Conservation (phyloP, 2,888 invertebrate species). For the Drosophila mayaguana region DNA sequence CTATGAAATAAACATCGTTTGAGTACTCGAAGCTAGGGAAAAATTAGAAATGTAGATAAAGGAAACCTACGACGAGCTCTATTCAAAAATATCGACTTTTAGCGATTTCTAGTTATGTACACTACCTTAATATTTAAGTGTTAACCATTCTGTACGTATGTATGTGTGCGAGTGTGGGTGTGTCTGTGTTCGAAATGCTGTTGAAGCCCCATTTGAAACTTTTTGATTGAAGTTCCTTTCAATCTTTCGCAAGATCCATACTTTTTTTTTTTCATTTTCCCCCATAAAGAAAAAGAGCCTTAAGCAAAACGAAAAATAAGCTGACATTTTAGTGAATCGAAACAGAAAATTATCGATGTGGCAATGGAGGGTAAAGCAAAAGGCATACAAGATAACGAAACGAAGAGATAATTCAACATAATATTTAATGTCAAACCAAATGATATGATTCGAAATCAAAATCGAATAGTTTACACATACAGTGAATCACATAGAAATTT, state of each 20-base stretch:
- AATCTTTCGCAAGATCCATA: conserved; percentile 13
- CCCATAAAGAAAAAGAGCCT: conserved; percentile 26
- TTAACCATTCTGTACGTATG: conserved; percentile 22
- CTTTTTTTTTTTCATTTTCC: not conserved
- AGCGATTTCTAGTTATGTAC: conserved; percentile 44
- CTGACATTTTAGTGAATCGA: conserved; percentile 33
- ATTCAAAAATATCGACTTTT: conserved; percentile 26
- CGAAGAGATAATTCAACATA: not conserved
- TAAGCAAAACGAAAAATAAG: conserved; percentile 26
- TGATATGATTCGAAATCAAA: conserved; percentile 34
- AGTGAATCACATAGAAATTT: conserved; percentile 84
- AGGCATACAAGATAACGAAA: conserved; percentile 38
- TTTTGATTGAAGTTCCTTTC: conserved; percentile 1
- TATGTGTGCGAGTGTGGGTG: conserved; percentile 14
- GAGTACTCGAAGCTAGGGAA: not conserved
- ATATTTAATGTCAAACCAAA: conserved; percentile 25
- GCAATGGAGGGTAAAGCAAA: conserved; percentile 36
- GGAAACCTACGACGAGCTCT: conserved; percentile 14
- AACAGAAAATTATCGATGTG: conserved; percentile 29
- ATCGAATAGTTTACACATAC: conserved; percentile 79
- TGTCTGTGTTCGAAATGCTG: conserved; percentile 23
- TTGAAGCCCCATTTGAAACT: conserved; percentile 9
- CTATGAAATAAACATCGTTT: not conserved
- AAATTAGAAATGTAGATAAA: not conserved
- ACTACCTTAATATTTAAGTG: conserved; percentile 47